Conservation (phyloP, 2,113 vertebrate species). For the Eudyptes chrysolophus region DNA sequence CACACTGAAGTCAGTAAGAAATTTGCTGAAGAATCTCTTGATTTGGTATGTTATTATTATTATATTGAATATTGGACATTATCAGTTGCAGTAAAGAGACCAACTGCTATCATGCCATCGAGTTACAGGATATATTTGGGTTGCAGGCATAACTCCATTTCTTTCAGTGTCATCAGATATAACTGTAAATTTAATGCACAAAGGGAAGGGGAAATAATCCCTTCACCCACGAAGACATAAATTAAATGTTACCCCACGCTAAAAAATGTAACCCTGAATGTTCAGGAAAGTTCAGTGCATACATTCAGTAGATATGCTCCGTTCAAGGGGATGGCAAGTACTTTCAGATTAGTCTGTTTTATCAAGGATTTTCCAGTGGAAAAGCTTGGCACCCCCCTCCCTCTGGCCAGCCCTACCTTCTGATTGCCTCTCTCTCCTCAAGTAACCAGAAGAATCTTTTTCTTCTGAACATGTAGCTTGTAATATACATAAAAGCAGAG, state of each 20-base stretch:
- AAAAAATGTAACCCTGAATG: neutral
- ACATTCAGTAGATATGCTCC: neutral
- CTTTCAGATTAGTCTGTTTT: constrained; percentile 24
- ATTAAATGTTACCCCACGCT: neutral
- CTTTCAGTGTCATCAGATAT: constrained; percentile 59
- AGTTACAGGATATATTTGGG: constrained; percentile 61
- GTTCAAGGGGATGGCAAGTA: neutral
- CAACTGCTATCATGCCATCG: constrained; percentile 50
- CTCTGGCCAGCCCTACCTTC: neutral
- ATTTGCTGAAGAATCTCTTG: constrained; percentile 32
- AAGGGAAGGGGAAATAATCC: constrained; percentile 17
- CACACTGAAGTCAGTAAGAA: neutral
- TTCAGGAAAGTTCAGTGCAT: neutral
- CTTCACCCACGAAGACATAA: constrained; percentile 36
- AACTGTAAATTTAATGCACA: constrained; percentile 41
- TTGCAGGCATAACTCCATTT: constrained; percentile 27
- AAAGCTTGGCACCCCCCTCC: neutral
- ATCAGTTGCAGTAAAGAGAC: constrained; percentile 31
- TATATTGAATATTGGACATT: constrained; percentile 26
- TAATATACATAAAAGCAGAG: constrained; percentile 74
- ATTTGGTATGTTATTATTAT: constrained; percentile 26
- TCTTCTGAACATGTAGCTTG: constrained; percentile 60
- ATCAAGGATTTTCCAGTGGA: constrained; percentile 8
- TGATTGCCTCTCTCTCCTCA: neutral
- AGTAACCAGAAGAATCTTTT: constrained; percentile 66